Evolutionary conservation across 2,797 vertebrate species (phyloP).

Genomic region (Cryptoblepharus egeriae): DNA sequence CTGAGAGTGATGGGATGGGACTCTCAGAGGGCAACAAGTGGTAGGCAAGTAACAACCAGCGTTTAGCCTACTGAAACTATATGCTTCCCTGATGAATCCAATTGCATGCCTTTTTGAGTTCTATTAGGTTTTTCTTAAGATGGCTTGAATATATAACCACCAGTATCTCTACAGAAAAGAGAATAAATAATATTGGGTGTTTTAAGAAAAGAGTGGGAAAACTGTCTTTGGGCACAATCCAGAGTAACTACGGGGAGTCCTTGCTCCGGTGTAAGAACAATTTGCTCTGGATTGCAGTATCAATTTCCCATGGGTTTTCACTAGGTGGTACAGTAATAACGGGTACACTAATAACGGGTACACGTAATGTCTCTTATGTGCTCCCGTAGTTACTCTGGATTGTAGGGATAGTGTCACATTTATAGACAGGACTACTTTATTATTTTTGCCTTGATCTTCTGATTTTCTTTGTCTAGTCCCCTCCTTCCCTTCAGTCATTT

Average conservation of each 20-base stretch:
- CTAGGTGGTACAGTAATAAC: too few relatives aligned
- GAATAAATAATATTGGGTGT: slow-evolving; percentile 3
- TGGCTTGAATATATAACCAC: background rate
- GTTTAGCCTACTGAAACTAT: background rate
- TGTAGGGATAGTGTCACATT: slow-evolving; percentile 32
- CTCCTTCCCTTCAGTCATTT: slow-evolving; percentile 17
- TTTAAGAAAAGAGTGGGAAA: slow-evolving; percentile 16
- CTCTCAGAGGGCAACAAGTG: background rate
- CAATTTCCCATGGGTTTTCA: too few relatives aligned
- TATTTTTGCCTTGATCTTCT: slow-evolving; percentile 40
- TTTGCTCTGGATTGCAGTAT: too few relatives aligned
- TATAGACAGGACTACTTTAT: slow-evolving; percentile 35
- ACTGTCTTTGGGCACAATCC: too few relatives aligned
- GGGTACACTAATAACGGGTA: too few relatives aligned
- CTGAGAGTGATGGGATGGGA: background rate
- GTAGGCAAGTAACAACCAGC: background rate
- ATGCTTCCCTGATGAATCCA: background rate
- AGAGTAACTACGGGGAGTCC: too few relatives aligned
- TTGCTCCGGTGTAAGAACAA: too few relatives aligned
- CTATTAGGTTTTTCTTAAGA: slow-evolving; percentile 22
- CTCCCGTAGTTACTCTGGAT: too few relatives aligned
- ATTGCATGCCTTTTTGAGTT: background rate
- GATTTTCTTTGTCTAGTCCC: slow-evolving; percentile 41
- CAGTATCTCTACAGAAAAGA: background rate
- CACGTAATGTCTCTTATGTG: too few relatives aligned